phyloP scores from a whole-genome alignment of 2,888 invertebrate genomes.

The Zygothrica quintamaculata region DNA sequence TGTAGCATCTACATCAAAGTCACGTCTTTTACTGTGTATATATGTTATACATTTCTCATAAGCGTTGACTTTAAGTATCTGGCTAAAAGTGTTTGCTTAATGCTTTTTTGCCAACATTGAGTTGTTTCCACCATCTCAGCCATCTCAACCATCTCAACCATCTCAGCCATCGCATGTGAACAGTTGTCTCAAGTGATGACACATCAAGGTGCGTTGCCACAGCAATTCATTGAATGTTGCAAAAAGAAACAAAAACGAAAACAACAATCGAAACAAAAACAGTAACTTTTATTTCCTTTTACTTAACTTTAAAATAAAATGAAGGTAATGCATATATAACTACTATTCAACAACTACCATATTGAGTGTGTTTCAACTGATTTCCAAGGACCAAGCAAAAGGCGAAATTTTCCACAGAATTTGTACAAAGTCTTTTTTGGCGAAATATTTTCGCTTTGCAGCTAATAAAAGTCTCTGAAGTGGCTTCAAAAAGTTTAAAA shows the following conservation, averaged over 20 bases:
- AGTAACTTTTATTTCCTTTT: slow-evolving; percentile 9
- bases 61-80: slow-evolving; percentile 2
- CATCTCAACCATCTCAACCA: too few species aligned
- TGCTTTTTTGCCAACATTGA: slow-evolving; percentile 48
- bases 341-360: too few species aligned
- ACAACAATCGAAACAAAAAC: too few species aligned
- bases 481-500: too few species aligned
- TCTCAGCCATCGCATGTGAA: slow-evolving; percentile 46
- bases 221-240: slow-evolving; percentile 22
- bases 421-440: too few species aligned
- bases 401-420: too few species aligned
- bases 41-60: slow-evolving; percentile 65
- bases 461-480: too few species aligned
- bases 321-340: too few species aligned
- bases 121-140: too few species aligned
- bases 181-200: slow-evolving; percentile 65
- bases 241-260: slow-evolving; percentile 5
- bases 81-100: slow-evolving; percentile 29
- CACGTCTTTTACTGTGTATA: slow-evolving; percentile 35
- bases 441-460: too few species aligned
- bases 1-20: slow-evolving; percentile 66
- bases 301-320: slow-evolving; percentile 12
- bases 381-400: too few species aligned
- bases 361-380: too few species aligned
- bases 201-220: slow-evolving; percentile 71